A percentile compares a stretch with the other conserved stretches of the same genome.
Conservation (phyloP, 2,888 invertebrate species). For the Anorthoa munda region DNA sequence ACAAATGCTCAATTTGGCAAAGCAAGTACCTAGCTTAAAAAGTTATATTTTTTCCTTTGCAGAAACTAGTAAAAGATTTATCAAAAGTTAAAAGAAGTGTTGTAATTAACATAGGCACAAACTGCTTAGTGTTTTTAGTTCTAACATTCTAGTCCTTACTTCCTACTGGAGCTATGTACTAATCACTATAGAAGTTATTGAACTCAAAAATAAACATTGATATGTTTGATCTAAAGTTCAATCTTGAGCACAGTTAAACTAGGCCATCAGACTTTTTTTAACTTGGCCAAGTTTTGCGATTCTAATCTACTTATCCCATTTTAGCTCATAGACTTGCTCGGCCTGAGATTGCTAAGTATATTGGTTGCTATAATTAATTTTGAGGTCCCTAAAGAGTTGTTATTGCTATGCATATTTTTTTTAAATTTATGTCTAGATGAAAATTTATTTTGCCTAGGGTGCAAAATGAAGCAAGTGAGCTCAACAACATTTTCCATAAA, state of each 20-base stretch:
- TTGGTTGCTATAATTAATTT: too few relatives aligned
- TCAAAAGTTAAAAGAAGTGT: slow-evolving; percentile 12
- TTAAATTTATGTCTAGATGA: too few relatives aligned
- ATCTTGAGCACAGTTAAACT: not conserved
- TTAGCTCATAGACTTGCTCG: not conserved
- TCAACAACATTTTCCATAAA: not conserved
- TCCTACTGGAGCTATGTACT: slow-evolving; percentile 4
- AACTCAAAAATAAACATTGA: slow-evolving; percentile 12
- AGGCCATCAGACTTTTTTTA: not conserved
- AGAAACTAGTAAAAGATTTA: not conserved
- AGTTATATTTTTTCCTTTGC: not conserved
- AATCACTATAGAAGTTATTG: slow-evolving; percentile 8
- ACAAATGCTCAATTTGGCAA: not conserved
- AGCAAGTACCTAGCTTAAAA: not conserved
- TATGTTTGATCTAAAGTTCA: slow-evolving; percentile 14
- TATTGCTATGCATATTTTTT: too few relatives aligned
- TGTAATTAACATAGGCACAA: not conserved
- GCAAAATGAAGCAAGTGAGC: not conserved
- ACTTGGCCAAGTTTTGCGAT: not conserved
- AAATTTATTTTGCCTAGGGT: not conserved
- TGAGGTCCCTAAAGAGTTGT: not conserved
- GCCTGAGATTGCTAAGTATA: too few relatives aligned
- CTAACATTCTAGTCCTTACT: not conserved
- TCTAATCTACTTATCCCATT: not conserved
- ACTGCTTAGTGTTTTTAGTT: slow-evolving; percentile 8